A percentile compares a stretch with the other conserved stretches of the same genome.
These are phyloP conservation scores for Bemisia tabaci DNA, from an alignment of 1,140 invertebrate genomes.

Conservation along the genomic window DNA sequence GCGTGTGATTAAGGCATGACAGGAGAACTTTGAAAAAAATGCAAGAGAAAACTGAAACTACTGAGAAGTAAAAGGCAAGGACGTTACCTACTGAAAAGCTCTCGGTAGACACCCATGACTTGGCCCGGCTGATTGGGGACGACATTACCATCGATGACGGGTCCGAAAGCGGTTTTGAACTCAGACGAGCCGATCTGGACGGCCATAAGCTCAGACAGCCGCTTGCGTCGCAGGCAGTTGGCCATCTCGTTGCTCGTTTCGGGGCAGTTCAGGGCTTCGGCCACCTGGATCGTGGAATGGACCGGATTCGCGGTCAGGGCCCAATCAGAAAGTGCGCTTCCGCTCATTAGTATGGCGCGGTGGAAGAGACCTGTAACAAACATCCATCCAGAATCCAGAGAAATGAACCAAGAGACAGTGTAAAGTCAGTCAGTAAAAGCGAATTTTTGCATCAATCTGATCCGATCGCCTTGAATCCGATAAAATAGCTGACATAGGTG, in stretches of 20 bases:
- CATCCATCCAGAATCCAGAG: too few relatives aligned
- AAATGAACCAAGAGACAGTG: neutral
- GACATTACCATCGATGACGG: conserved; percentile 67
- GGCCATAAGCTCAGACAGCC: conserved; percentile 53
- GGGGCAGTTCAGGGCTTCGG: conserved; percentile 64
- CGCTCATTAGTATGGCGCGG: conserved; percentile 84
- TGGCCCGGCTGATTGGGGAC: conserved; percentile 60
- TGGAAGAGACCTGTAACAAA: conserved; percentile 63
- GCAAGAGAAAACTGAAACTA: too few relatives aligned
- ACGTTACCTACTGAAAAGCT: conserved; percentile 51
- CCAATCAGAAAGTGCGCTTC: conserved; percentile 80
- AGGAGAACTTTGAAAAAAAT: too few relatives aligned
- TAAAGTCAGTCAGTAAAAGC: neutral
- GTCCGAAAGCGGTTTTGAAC: conserved; percentile 60
- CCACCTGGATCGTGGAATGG: conserved; percentile 65
- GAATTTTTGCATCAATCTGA: too few relatives aligned
- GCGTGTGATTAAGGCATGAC: too few relatives aligned
- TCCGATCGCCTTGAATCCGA: neutral
- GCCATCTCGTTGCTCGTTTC: conserved; percentile 37
- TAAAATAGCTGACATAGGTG: too few relatives aligned
- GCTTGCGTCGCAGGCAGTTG: conserved; percentile 45
- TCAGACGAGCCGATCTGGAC: conserved; percentile 44
- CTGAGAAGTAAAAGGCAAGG: too few relatives aligned
- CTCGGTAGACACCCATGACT: conserved; percentile 54
- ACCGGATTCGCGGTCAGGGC: conserved; percentile 68